phyloP scores from a whole-genome alignment of 1,140 invertebrate genomes.

The Lucilia cuprina region DNA sequence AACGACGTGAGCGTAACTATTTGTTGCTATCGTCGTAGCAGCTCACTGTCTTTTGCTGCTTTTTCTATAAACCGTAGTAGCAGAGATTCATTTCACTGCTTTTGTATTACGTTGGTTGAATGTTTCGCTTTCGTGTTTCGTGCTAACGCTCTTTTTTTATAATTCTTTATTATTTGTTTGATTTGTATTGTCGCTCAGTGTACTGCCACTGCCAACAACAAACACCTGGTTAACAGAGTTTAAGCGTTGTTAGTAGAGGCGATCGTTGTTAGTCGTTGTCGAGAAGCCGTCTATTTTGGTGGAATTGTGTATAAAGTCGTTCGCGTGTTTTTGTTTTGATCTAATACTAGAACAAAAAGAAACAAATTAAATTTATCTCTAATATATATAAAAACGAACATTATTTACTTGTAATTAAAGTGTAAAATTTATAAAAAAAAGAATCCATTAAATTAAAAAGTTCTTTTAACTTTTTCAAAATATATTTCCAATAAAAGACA shows the following conservation, averaged over 20 bases:
- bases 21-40: no score
- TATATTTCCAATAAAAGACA: neutral
- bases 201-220: neutral
- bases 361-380: neutral
- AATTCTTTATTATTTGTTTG: neutral
- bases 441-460: neutral
- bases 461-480: neutral
- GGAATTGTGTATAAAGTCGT: slow-evolving; percentile 9
- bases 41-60: no score
- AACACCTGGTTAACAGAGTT: slow-evolving; percentile 22
- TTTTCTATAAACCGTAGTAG: no score
- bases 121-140: neutral
- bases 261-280: slow-evolving; percentile 38
- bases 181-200: neutral
- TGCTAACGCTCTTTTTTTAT: neutral
- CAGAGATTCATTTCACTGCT: no score
- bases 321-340: slow-evolving; percentile 28
- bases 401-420: neutral
- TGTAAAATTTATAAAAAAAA: neutral
- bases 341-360: neutral
- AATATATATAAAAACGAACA: neutral
- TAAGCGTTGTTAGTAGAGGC: slow-evolving; percentile 26
- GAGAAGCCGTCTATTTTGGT: slow-evolving; percentile 38
- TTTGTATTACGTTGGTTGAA: neutral
- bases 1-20: neutral